Evolutionary conservation across 1,140 invertebrate genomes (phyloP).

Genomic region (Artemia franciscana): DNA sequence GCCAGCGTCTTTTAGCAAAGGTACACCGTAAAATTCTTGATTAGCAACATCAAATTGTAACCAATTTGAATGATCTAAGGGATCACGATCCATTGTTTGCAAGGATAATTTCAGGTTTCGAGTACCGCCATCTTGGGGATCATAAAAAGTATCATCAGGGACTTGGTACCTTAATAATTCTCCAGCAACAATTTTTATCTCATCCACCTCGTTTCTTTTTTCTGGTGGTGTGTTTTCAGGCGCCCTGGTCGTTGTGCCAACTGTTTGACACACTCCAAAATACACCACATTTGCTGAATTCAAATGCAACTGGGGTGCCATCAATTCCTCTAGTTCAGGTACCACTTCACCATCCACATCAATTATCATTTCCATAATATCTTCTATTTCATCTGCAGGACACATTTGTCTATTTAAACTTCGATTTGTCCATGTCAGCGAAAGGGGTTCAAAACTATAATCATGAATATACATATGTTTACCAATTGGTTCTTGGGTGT

Average conservation of each 20-base stretch:
- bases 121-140: constrained; percentile 55
- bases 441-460: constrained; percentile 23
- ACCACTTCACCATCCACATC: background rate
- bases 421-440: constrained; percentile 68
- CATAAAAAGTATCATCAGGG: constrained; percentile 60
- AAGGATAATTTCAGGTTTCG: constrained; percentile 44
- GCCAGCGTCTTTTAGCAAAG: constrained; percentile 36
- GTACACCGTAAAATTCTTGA: constrained; percentile 70
- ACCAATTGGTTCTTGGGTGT: background rate
- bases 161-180: constrained; percentile 52
- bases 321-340: constrained; percentile 10
- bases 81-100: constrained; percentile 38
- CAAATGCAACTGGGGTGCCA: background rate
- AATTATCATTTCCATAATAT: constrained; percentile 3
- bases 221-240: constrained; percentile 38
- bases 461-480: background rate
- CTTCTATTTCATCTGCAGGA: constrained; percentile 33
- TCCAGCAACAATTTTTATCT: constrained; percentile 49
- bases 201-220: constrained; percentile 57
- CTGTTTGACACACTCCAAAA: constrained; percentile 3
- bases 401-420: constrained; percentile 45
- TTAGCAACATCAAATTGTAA: constrained; percentile 66
- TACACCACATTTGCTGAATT: constrained; percentile 5
- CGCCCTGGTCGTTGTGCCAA: constrained; percentile 8
- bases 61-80: constrained; percentile 46